phyloP scores from a whole-genome alignment of 92 coral and sea anemone genomes.

The Meandrina meandrites region DNA sequence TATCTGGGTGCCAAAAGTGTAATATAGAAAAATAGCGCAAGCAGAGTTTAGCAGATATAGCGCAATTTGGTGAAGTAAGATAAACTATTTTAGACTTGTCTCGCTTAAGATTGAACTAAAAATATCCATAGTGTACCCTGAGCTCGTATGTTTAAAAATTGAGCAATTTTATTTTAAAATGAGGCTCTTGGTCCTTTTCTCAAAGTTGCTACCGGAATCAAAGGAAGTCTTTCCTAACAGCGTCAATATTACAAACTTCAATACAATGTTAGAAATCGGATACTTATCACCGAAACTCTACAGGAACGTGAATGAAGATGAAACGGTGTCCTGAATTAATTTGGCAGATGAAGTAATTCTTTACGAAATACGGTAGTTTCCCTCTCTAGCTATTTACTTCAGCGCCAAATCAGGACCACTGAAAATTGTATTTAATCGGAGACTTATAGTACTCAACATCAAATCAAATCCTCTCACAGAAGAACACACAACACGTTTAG shows the following conservation, averaged over 20 bases:
- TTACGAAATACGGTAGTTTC: too few species aligned
- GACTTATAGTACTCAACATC: too few species aligned
- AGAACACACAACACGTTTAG: too few species aligned
- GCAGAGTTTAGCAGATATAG: not conserved
- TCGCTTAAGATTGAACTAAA: not conserved
- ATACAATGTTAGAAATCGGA: not conserved
- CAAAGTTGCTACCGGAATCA: too few species aligned
- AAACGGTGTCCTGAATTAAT: too few species aligned
- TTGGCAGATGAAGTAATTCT: too few species aligned
- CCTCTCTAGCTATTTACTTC: too few species aligned
- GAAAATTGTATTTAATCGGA: too few species aligned
- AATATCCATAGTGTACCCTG: not conserved
- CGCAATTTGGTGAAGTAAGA: not conserved
- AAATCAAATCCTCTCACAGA: too few species aligned
- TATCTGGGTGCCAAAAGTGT: too few species aligned
- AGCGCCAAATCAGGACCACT: too few species aligned
- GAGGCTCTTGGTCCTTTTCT: not conserved
- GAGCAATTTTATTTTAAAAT: not conserved
- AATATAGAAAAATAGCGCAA: not conserved
- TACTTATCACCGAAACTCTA: not conserved
- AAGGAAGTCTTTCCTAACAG: not conserved
- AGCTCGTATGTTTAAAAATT: not conserved
- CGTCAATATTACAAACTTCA: not conserved
- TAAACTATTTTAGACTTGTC: not conserved
- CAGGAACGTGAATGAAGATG: too few species aligned